phyloP scores from a whole-genome alignment of 2,113 vertebrate genomes.

The Zeus faber region DNA sequence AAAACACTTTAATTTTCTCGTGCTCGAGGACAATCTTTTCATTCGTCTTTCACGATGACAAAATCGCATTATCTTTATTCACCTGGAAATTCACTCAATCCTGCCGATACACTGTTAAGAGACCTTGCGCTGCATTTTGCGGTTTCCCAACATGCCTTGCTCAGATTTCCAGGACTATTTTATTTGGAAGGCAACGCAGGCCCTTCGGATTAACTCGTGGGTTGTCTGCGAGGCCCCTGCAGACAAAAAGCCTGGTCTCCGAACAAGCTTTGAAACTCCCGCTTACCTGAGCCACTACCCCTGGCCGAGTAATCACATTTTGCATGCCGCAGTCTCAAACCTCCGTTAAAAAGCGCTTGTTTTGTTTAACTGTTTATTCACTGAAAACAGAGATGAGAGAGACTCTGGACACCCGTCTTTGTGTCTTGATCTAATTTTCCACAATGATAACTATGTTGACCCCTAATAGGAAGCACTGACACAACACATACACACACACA shows the following conservation, averaged over 20 bases:
- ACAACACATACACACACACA: constrained; percentile 9
- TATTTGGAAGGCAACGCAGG: constrained; percentile 33
- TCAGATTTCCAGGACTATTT: constrained; percentile 35
- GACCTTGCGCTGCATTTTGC: constrained; percentile 26
- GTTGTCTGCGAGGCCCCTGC: constrained; percentile 33
- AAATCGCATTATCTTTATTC: constrained; percentile 35
- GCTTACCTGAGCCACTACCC: constrained; percentile 46
- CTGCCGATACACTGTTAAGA: constrained; percentile 8
- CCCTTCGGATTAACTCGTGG: constrained; percentile 32
- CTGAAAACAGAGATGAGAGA: constrained; percentile 31
- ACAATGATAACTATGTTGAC: constrained; percentile 25
- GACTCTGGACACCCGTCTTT: constrained; percentile 23
- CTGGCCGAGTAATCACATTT: constrained; percentile 43
- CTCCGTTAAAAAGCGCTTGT: constrained; percentile 36
- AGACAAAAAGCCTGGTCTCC: constrained; percentile 19
- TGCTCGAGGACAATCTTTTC: constrained; percentile 36
- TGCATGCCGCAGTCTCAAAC: constrained; percentile 35
- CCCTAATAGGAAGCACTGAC: constrained; percentile 10
- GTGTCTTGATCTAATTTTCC: constrained; percentile 23
- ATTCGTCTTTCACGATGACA: constrained; percentile 40
- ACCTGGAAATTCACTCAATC: neutral
- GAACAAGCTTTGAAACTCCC: constrained; percentile 40
- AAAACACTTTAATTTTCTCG: constrained; percentile 18
- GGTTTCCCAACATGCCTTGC: constrained; percentile 18
- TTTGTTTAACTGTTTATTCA: constrained; percentile 25